Evolutionary conservation across 92 coral and sea anemone genomes (phyloP).

Genomic region (Epizoanthus ramosus): DNA sequence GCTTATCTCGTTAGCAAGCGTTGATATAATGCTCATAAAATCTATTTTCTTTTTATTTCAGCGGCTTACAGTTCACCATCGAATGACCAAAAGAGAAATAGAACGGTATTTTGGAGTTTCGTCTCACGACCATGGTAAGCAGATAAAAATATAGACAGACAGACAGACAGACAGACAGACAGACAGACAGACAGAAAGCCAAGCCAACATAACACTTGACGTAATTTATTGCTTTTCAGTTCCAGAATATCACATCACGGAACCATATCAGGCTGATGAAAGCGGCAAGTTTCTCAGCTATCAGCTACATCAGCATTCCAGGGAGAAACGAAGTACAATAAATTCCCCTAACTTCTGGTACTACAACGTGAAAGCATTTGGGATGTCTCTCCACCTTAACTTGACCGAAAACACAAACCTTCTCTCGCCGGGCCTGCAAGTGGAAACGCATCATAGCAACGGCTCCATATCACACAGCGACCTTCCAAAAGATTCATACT

Average conservation of each 20-base stretch:
- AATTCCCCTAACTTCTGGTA: constrained; percentile 59
- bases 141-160: too few species aligned
- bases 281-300: constrained; percentile 69
- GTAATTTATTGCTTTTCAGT: constrained; percentile 43
- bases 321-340: constrained; percentile 63
- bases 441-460: constrained; percentile 73
- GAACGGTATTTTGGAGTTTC: constrained; percentile 70
- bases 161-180: too few species aligned
- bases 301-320: constrained; percentile 67
- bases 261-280: constrained; percentile 78
- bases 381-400: constrained; percentile 73
- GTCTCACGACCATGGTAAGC: constrained; percentile 73
- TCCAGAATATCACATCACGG: constrained; percentile 88
- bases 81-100: constrained; percentile 83
- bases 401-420: constrained; percentile 57
- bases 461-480: constrained; percentile 64
- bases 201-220: not conserved
- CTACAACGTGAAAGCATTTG: constrained; percentile 79
- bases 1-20: too few species aligned
- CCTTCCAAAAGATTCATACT: constrained; percentile 45
- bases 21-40: too few species aligned
- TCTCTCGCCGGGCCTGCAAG: constrained; percentile 62
- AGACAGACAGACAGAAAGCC: too few species aligned
- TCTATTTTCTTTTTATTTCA: not conserved
- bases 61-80: constrained; percentile 68